phyloP scores from a whole-genome alignment of 1,140 invertebrate species.

The Mesaphorura yosii region DNA sequence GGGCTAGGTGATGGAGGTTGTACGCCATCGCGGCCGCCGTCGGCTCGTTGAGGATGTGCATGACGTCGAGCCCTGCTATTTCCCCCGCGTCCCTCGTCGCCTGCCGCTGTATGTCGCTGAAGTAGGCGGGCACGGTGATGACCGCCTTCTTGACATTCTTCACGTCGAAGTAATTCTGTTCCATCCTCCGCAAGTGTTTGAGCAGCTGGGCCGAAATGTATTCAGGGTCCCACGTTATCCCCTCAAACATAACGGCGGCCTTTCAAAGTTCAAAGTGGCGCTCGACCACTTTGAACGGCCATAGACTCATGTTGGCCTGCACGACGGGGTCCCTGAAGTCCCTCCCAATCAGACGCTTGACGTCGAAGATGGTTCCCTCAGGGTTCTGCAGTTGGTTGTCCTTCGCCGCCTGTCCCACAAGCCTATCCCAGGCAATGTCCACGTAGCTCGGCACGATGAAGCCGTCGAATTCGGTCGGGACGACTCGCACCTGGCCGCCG shows the following conservation, averaged over 20 bases:
- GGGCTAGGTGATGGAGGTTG: slow-evolving; percentile 90
- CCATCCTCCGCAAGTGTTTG: slow-evolving; percentile 37
- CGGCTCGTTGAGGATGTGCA: slow-evolving; percentile 99
- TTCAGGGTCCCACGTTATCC: slow-evolving; percentile 41
- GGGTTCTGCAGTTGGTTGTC: slow-evolving; percentile 31
- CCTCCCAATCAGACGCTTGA: slow-evolving; percentile 46
- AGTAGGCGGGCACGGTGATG: slow-evolving; percentile 96
- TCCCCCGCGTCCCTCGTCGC: slow-evolving; percentile 86
- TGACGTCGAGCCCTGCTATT: slow-evolving; percentile 86
- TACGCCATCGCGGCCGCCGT: slow-evolving; percentile 99
- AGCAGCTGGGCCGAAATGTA: slow-evolving; percentile 44
- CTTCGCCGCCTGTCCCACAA: slow-evolving; percentile 49
- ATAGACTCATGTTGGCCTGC: slow-evolving; percentile 46
- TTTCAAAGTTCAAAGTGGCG: neutral
- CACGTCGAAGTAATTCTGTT: slow-evolving; percentile 34
- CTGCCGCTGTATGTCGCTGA: slow-evolving; percentile 94
- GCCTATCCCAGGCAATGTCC: slow-evolving; percentile 41
- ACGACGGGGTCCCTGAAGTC: slow-evolving; percentile 42
- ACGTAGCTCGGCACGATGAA: slow-evolving; percentile 38
- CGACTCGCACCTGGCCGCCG: slow-evolving; percentile 3
- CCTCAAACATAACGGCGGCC: slow-evolving; percentile 33
- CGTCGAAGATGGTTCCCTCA: slow-evolving; percentile 35
- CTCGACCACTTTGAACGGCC: slow-evolving; percentile 13
- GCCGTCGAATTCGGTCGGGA: neutral
- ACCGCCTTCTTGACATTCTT: slow-evolving; percentile 77